These are phyloP conservation scores for Hyperoplus lanceolatus DNA, from an alignment of 2,797 vertebrate species.

Conservation along the genomic window DNA sequence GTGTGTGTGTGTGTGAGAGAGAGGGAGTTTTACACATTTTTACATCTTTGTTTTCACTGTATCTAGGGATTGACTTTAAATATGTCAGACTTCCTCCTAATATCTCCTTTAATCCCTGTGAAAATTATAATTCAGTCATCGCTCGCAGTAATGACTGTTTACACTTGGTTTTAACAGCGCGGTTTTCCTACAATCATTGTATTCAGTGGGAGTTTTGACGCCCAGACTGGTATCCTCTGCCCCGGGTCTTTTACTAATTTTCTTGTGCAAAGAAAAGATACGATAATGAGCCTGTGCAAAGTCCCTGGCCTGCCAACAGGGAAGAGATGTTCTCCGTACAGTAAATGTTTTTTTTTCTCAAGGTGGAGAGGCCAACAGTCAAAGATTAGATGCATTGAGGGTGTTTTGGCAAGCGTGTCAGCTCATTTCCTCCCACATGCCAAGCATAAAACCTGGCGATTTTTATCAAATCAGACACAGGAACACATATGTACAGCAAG, in stretches of 20 bases:
- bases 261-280: slow-evolving; percentile 33
- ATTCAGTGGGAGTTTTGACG: slow-evolving; percentile 58
- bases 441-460: slow-evolving; percentile 43
- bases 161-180: slow-evolving; percentile 60
- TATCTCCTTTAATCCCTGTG: slow-evolving; percentile 70
- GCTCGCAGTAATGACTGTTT: slow-evolving; percentile 76
- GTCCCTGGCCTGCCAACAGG: slow-evolving; percentile 36
- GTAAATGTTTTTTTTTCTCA: slow-evolving; percentile 1
- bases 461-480: slow-evolving; percentile 46
- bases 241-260: slow-evolving; percentile 56
- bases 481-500: slow-evolving; percentile 14
- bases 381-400: slow-evolving; percentile 69
- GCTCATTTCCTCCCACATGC: slow-evolving; percentile 67
- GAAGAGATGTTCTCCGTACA: slow-evolving; percentile 45
- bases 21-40: slow-evolving; percentile 37
- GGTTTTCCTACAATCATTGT: slow-evolving; percentile 58
- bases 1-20: slow-evolving; percentile 22
- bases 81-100: slow-evolving; percentile 70
- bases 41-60: slow-evolving; percentile 68
- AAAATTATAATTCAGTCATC: slow-evolving; percentile 70
- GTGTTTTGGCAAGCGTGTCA: slow-evolving; percentile 47
- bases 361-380: slow-evolving; percentile 56
- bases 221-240: slow-evolving; percentile 61
- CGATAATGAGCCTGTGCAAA: slow-evolving; percentile 62
- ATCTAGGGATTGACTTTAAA: slow-evolving; percentile 68